These are phyloP conservation scores for Drosophila serrata DNA, from an alignment of 1,140 invertebrate genomes.

Conservation along the genomic window DNA sequence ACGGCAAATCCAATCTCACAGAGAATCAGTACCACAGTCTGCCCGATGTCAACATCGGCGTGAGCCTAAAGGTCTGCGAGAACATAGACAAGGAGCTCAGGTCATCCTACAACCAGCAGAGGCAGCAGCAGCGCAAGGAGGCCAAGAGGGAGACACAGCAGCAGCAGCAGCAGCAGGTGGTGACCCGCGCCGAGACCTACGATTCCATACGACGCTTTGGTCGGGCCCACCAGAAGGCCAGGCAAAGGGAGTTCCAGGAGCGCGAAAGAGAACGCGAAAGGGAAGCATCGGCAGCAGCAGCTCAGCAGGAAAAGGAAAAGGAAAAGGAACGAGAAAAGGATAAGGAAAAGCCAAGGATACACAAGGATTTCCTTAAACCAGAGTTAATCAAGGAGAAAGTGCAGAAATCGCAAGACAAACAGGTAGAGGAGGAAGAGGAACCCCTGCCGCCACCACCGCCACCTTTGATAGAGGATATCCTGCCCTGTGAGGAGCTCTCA, in stretches of 20 bases:
- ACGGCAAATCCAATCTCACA: slow-evolving; percentile 62
- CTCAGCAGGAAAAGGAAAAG: slow-evolving; percentile 24
- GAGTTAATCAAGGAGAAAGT: slow-evolving; percentile 25
- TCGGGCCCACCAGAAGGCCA: slow-evolving; percentile 73
- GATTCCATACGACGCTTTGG: slow-evolving; percentile 83
- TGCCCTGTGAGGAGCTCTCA: background rate
- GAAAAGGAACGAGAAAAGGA: slow-evolving; percentile 24
- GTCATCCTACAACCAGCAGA: slow-evolving; percentile 84
- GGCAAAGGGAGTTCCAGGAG: slow-evolving; percentile 69
- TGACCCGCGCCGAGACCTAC: slow-evolving; percentile 76
- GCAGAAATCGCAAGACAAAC: background rate
- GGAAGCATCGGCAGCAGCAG: slow-evolving; percentile 34
- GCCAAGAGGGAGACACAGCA: slow-evolving; percentile 46
- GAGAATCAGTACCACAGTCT: slow-evolving; percentile 90
- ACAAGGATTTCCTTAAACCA: slow-evolving; percentile 24
- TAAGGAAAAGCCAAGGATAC: slow-evolving; percentile 41
- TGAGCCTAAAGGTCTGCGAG: slow-evolving; percentile 88
- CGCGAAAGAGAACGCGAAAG: slow-evolving; percentile 53
- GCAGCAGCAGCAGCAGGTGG: slow-evolving; percentile 31
- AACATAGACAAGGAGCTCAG: slow-evolving; percentile 89
- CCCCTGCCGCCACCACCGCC: slow-evolving; percentile 64
- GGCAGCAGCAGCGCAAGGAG: slow-evolving; percentile 70
- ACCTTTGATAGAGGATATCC: slow-evolving; percentile 40
- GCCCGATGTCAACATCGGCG: slow-evolving; percentile 89
- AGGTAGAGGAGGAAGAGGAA: slow-evolving; percentile 28